These are phyloP conservation scores for Pteropus alecto DNA, from an alignment of 2,113 vertebrate species.

Conservation along the genomic window DNA sequence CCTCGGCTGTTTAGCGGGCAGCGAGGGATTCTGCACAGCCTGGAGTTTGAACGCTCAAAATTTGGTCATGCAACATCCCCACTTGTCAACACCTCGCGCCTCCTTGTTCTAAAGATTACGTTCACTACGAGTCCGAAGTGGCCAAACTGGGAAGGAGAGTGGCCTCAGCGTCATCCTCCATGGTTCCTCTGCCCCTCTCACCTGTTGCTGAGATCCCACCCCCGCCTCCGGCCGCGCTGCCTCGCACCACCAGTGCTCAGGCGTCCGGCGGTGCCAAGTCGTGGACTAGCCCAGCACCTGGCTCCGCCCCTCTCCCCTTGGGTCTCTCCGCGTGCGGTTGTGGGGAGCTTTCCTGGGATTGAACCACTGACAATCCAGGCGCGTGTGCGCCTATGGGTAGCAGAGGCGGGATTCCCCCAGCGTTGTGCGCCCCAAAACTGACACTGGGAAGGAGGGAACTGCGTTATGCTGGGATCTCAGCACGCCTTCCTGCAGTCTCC, in stretches of 20 bases:
- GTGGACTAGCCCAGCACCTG: background rate
- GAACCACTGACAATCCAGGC: background rate
- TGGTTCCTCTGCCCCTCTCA: background rate
- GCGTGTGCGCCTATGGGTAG: background rate
- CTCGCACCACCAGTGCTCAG: background rate
- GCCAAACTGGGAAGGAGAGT: background rate
- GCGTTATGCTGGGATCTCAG: background rate
- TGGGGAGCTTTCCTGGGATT: background rate
- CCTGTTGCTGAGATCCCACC: background rate
- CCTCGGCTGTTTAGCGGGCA: background rate
- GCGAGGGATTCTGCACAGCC: background rate
- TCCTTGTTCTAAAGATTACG: background rate
- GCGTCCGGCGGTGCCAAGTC: background rate
- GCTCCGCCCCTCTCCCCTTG: background rate
- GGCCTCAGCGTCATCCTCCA: background rate
- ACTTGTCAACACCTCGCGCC: background rate
- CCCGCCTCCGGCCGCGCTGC: background rate
- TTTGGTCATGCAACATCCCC: background rate
- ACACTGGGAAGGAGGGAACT: accelerated
- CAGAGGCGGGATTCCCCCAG: background rate
- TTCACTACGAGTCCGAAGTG: background rate
- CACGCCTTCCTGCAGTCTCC: background rate
- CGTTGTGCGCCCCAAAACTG: background rate
- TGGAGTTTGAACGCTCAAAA: slow-evolving; percentile 1
- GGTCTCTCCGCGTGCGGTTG: background rate